Evolutionary conservation across 2,113 vertebrate genomes (phyloP).

Genomic region (Vidua macroura): DNA sequence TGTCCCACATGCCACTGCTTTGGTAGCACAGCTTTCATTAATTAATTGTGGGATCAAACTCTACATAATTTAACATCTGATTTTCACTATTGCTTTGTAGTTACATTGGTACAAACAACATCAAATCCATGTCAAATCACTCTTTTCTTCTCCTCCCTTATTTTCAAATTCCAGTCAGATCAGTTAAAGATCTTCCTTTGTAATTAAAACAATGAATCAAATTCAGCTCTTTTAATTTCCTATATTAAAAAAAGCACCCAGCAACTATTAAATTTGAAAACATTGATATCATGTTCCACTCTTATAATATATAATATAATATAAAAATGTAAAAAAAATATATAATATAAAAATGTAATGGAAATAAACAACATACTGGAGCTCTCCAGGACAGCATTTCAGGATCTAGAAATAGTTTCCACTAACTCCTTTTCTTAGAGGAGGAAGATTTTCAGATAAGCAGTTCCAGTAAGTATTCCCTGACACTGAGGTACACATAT

Average conservation of each 20-base stretch:
- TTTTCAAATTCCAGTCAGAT: background rate
- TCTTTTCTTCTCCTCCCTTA: background rate
- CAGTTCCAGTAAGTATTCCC: background rate
- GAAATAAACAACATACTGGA: background rate
- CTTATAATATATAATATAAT: too few species aligned
- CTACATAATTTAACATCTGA: background rate
- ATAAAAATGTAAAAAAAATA: too few species aligned
- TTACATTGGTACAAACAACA: background rate
- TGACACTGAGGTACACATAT: background rate
- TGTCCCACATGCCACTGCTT: background rate
- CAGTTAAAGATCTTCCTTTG: background rate
- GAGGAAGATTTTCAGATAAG: background rate
- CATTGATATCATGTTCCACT: background rate
- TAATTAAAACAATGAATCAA: background rate
- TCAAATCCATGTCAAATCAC: rapidly evolving
- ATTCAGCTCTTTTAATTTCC: background rate
- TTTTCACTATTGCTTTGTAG: background rate
- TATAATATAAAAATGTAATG: too few species aligned
- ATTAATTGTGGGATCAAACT: background rate
- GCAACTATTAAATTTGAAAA: background rate
- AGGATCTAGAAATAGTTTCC: background rate
- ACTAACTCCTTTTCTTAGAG: background rate
- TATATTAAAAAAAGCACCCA: background rate
- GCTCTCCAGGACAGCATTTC: background rate
- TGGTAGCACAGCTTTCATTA: background rate